Evolutionary conservation across 1,140 invertebrate species (phyloP).

Genomic region (Drosophila ironensis): DNA sequence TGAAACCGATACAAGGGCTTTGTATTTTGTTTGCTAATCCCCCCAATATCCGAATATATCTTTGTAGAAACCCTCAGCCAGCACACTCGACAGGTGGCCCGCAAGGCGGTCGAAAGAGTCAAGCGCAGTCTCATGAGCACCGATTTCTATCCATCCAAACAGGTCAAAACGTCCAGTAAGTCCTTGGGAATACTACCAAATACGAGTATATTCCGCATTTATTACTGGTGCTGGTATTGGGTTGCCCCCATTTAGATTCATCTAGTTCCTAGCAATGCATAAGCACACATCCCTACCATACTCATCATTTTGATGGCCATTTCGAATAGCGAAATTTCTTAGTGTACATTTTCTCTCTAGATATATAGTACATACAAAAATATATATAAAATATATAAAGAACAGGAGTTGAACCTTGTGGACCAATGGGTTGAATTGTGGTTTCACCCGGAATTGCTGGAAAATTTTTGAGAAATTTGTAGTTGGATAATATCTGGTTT

Average conservation of each 20-base stretch:
- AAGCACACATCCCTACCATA: slow-evolving; percentile 11
- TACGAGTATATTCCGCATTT: slow-evolving; percentile 6
- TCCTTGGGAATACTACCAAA: no score
- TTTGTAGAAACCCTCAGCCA: slow-evolving; percentile 50
- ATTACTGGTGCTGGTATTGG: slow-evolving; percentile 40
- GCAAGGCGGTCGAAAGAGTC: slow-evolving; percentile 45
- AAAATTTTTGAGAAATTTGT: slow-evolving; percentile 26
- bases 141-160: slow-evolving; percentile 47
- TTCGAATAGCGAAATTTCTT: slow-evolving; percentile 17
- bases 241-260: slow-evolving; percentile 4
- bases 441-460: slow-evolving; percentile 26
- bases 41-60: slow-evolving; percentile 39
- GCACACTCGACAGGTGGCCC: slow-evolving; percentile 34
- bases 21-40: slow-evolving; percentile 20
- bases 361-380: slow-evolving; percentile 2
- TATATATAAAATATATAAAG: neutral
- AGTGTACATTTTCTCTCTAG: no score
- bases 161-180: slow-evolving; percentile 59
- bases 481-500: slow-evolving; percentile 3
- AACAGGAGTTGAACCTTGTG: slow-evolving; percentile 30
- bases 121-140: slow-evolving; percentile 51
- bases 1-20: slow-evolving; percentile 2
- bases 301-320: slow-evolving; percentile 4
- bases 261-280: slow-evolving; percentile 27
- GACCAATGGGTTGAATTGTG: slow-evolving; percentile 49